Evolutionary conservation across 2,888 invertebrate genomes (phyloP).

Genomic region (Abscondita cerata): DNA sequence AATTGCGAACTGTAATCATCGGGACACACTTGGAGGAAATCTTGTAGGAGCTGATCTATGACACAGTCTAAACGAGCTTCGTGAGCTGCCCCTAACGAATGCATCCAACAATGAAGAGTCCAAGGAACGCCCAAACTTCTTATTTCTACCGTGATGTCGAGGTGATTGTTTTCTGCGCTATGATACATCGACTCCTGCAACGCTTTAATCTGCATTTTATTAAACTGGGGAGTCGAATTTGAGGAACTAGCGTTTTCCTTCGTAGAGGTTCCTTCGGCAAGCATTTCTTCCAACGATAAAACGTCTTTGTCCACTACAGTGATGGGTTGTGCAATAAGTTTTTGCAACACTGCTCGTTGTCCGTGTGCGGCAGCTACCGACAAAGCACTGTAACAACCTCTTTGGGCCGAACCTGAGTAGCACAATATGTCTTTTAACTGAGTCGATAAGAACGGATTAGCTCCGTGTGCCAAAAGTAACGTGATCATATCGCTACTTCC

Average conservation of each 20-base stretch:
- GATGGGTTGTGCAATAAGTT: slow-evolving; percentile 76
- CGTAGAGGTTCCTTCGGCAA: slow-evolving; percentile 77
- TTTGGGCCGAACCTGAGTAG: slow-evolving; percentile 85
- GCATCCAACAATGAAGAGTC: slow-evolving; percentile 94
- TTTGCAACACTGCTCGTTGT: slow-evolving; percentile 78
- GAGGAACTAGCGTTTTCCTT: slow-evolving; percentile 44
- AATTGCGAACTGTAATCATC: slow-evolving; percentile 90
- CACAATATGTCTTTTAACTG: slow-evolving; percentile 83
- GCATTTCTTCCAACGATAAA: slow-evolving; percentile 85
- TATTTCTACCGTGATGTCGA: slow-evolving; percentile 89
- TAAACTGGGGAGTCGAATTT: slow-evolving; percentile 64
- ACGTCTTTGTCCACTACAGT: slow-evolving; percentile 73
- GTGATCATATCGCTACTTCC: slow-evolving; percentile 83
- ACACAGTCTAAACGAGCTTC: slow-evolving; percentile 83
- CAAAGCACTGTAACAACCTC: slow-evolving; percentile 87
- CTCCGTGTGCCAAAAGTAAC: slow-evolving; percentile 81
- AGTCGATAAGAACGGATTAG: slow-evolving; percentile 87
- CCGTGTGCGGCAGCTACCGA: slow-evolving; percentile 91
- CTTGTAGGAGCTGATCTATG: slow-evolving; percentile 87
- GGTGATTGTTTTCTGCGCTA: slow-evolving; percentile 88
- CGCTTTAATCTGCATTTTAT: slow-evolving; percentile 83
- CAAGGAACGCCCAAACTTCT: slow-evolving; percentile 87
- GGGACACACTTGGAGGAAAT: slow-evolving; percentile 89
- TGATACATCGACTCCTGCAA: slow-evolving; percentile 95
- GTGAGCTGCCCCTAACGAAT: slow-evolving; percentile 85